Base-by-base conservation (phyloP, 2,113 vertebrate genomes). In the Alexandromys fortis region DNA sequence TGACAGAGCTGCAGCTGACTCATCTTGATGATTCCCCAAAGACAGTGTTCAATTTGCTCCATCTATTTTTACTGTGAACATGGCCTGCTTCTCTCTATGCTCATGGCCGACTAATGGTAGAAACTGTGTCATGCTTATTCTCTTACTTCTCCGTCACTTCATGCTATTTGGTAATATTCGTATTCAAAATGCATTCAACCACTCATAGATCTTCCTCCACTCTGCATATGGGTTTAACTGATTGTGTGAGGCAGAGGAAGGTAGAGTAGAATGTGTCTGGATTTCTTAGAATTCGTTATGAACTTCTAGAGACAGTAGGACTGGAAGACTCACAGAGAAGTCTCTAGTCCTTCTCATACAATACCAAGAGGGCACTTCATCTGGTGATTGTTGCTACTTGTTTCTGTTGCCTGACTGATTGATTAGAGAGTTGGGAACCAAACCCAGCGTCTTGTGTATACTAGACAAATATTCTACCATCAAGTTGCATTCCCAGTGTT, bases 1-100 rank as follows among this genome's bases (percentile, higher is more conserved):
- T 49, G 58, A 68, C 47, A 76, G 83, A 83, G n/a, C 63, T 26
- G 10, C 4, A 22, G 38, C 75, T 86, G 28, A 70, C 61, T 92
- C 33, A 11, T 92, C 33, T 75, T 47, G 63, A 70, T 14, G 49
- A 78, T 12, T 70, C 28, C 67, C 85, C 42, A 24, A 78, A 86
- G 81, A 92, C 7, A 3, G 30, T 89, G 38, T 96, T 75, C 61
- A 72, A 14, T 38, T 83, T 58, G 33, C n/a, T 30, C 86, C 14
- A n/a, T 82, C 33, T 79, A 21, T 93, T 92, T 92, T 93, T 72
- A 61, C 2, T n/a, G 35, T 30, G 13, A 73, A 24, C 0, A 0
- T 87, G 86, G 35, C 89, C 61, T 14, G 73, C 82, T 94, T 96
- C 67, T 91, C 26, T 58, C 22, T 91, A 67, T 81, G n/a, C 35